Conservation (phyloP, 2,113 vertebrate genomes). For the Scophthalmus maximus region DNA sequence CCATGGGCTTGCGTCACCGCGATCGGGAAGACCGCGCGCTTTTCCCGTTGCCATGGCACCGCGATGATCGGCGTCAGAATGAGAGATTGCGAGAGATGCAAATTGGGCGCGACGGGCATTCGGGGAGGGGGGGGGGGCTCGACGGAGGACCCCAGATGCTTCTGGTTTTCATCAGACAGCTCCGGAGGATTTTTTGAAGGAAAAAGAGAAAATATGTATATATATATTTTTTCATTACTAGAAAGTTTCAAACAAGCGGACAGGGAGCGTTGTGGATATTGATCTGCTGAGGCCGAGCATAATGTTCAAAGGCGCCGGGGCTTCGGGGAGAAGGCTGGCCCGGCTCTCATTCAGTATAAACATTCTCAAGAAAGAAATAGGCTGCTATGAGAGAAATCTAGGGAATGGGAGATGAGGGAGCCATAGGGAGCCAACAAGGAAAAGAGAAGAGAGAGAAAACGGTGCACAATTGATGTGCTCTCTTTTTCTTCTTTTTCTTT, state of each 20-base stretch:
- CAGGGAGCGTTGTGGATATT: conserved; percentile 62
- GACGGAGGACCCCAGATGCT: conserved; percentile 22
- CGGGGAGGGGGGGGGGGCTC: conserved; percentile 14
- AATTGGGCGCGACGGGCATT: conserved; percentile 47
- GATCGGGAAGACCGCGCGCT: conserved; percentile 36
- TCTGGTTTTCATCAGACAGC: conserved; percentile 51
- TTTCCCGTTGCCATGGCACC: conserved; percentile 47
- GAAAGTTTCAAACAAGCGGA: conserved; percentile 60
- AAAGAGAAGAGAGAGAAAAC: conserved; percentile 22
- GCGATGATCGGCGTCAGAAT: conserved; percentile 55
- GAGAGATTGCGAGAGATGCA: conserved; percentile 33
- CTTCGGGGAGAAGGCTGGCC: conserved; percentile 53
- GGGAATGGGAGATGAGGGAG: conserved; percentile 33
- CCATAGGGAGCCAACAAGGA: conserved; percentile 32
- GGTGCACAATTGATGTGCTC: conserved; percentile 32
- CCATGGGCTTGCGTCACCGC: conserved; percentile 52
- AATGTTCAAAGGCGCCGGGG: conserved; percentile 63
- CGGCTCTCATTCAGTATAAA: conserved; percentile 70
- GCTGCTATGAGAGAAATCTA: conserved; percentile 52
- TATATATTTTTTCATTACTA: conserved; percentile 41
- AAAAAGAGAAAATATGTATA: conserved; percentile 40
- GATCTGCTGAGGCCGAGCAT: conserved; percentile 71
- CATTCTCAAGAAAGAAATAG: conserved; percentile 58
- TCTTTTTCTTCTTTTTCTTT: too few species aligned
- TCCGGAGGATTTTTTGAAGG: conserved; percentile 30